A percentile compares a stretch with the other conserved stretches of the same genome.
Conservation (phyloP, 2,888 invertebrate genomes). For the Melanostoma mellinum region DNA sequence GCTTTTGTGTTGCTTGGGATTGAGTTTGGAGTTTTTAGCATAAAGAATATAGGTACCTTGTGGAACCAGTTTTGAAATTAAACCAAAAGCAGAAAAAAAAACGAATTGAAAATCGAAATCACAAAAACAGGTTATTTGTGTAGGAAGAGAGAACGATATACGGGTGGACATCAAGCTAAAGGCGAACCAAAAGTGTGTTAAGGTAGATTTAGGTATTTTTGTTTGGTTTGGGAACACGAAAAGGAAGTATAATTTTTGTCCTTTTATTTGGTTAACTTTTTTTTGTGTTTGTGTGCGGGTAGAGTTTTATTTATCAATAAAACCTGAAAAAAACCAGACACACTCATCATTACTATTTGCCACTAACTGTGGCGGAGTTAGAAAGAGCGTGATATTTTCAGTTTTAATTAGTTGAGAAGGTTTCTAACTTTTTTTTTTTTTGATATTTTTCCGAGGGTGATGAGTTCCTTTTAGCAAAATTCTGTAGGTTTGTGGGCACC, state of each 20-base stretch:
- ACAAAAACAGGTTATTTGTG: constrained; percentile 56
- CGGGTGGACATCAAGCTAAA: constrained; percentile 58
- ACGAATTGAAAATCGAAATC: constrained; percentile 62
- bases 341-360: constrained; percentile 24
- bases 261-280: constrained; percentile 45
- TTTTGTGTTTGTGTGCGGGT: constrained; percentile 10
- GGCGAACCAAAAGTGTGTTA: constrained; percentile 2
- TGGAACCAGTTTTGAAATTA: constrained; percentile 54
- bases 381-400: neutral
- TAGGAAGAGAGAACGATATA: constrained; percentile 38
- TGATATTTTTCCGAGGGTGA: neutral
- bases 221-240: constrained; percentile 43
- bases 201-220: constrained; percentile 33
- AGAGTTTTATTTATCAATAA: constrained; percentile 47
- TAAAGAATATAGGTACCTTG: constrained; percentile 7
- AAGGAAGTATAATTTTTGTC: constrained; percentile 63
- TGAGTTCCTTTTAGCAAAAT: too few relatives aligned
- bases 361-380: constrained; percentile 3
- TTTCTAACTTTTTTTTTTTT: neutral
- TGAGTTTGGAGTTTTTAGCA: constrained; percentile 52
- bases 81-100: constrained; percentile 32
- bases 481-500: too few relatives aligned
- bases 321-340: constrained; percentile 38
- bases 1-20: constrained; percentile 49
- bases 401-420: neutral